Evolutionary conservation across 2,888 invertebrate genomes (phyloP), one percentile per base, ranked within the genome.

Genomic region (Catocala fraxini): DNA sequence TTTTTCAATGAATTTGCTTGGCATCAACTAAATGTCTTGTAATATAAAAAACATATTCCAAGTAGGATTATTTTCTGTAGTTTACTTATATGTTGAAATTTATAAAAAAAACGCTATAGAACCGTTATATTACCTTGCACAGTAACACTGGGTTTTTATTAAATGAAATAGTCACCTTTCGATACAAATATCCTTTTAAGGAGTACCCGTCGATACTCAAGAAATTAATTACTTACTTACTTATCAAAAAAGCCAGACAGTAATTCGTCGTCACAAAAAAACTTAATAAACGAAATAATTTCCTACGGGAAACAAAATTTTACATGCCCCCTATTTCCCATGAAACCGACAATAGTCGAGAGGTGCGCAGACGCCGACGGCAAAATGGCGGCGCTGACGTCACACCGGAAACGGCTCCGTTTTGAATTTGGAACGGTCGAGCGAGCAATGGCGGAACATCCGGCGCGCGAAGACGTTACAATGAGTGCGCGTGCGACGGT

Each of bases 361-460:
- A 76, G 79, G 87, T 77, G 83, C 87, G 84, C 89, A 83, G 84
- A 84, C 88, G 89, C 87, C 84, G 83, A 79, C 88, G 89, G 79
- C 86, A 90, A 90, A 89, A 90, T 90, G 89, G 90, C 89, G 87
- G 64, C 83, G 83, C 68, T 92, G 92, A 93, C 92, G 92, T 92
- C 92, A 92, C 89, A 86, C 92, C 93, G 93, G 93, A 93, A 93
- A 89, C 88, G 86, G 85, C 93, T 93, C 93, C 93, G 93, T 93
- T 92, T 93, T 92, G 92, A 93, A 93, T 94, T 94, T 89, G 89
- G 92, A 91, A 93, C 92, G 93, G 93, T 94, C 93, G 92, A 93
- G 90, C 91, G 92, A 89, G 91, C 92, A 92, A 91, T 93, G 93
- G 92, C 90, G 91, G 93, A 85, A 92, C 93, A 93, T 94, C 93